Percentiles rank a stretch among this genome's conserved stretches.
phyloP scores from a whole-genome alignment of 2,888 invertebrate genomes.

The Conus canariensis region DNA sequence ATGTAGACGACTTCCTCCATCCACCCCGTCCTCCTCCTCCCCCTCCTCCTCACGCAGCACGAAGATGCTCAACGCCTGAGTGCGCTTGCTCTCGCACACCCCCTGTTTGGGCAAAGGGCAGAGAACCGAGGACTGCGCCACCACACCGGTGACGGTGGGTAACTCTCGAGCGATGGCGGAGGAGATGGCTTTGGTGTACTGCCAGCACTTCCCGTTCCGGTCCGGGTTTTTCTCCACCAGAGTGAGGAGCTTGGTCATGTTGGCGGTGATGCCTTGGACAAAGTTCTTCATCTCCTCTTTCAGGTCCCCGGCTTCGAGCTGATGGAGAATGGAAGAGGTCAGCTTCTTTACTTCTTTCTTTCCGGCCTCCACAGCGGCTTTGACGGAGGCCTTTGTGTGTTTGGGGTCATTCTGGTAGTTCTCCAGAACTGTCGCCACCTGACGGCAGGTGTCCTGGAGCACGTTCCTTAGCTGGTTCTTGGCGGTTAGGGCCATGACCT shows the following conservation, averaged over 20 bases:
- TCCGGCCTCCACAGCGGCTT: conserved; percentile 53
- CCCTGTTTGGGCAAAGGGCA: conserved; percentile 59
- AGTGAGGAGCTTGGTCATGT: conserved; percentile 57
- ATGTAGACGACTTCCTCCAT: conserved; percentile 21
- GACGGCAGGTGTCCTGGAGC: conserved; percentile 53
- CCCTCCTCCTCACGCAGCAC: conserved; percentile 30
- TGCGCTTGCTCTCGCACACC: conserved; percentile 40
- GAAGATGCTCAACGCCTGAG: conserved; percentile 44
- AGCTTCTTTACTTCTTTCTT: conserved; percentile 54
- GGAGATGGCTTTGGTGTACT: conserved; percentile 62
- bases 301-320: conserved; percentile 32
- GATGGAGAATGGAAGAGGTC: conserved; percentile 51
- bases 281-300: conserved; percentile 42
- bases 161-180: conserved; percentile 63
- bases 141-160: conserved; percentile 58
- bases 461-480: conserved; percentile 56
- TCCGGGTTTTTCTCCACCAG: conserved; percentile 50
- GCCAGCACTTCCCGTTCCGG: conserved; percentile 56
- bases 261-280: conserved; percentile 54
- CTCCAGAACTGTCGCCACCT: conserved; percentile 55
- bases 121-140: conserved; percentile 52
- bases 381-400: conserved; percentile 43
- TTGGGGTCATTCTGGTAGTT: conserved; percentile 48
- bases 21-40: conserved; percentile 16
- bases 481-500: conserved; percentile 47